Base-by-base conservation (phyloP, 2,113 vertebrate genomes). In the Oreotragus oreotragus region DNA sequence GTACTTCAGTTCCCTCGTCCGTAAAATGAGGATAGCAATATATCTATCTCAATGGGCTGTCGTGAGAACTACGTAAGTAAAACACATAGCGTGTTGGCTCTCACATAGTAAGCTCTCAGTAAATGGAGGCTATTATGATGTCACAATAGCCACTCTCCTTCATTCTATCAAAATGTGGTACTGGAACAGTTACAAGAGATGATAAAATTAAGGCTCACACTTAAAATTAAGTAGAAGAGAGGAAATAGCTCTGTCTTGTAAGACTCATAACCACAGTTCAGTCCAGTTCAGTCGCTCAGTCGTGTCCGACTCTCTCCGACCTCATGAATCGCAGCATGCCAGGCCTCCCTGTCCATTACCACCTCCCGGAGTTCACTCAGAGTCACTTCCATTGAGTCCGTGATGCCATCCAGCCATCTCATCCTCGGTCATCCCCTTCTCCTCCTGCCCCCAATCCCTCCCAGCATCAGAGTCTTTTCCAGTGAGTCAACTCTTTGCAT, bases 171-270 rank as follows among this genome's bases (percentile, higher is more conserved):
- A 97, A 91, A 77, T 53, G 13, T 80, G 39, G 47, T 84, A 47
- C 2, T 62, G 5, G 16, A 80, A 90, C 33, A 39, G 21, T 85
- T 85, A 77, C 4, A 88, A 95, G 47, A 92, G 45, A 64, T 80
- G 33, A 16, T 53, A 28, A 92, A 85, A 90, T 43, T 70, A 91
- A 84, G 36, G 21, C 43, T 14, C 33, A 5, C 13, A 58, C 70
- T 88, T 93, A 85, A 90, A 88, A 94, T 88, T 88, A 96, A 96
- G 47, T 53, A 49, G 6, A 93, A 21, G 6, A 89, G 28, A 96
- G 21, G 27, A 70, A 89, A 64, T 21, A 36, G 15, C 1, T 43
- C 60, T 80, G 1, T 62, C 23, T 86, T 88, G 7, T 9, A 70
- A 91, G 33, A 95, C 6, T 77, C 27, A n/a, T 64, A 90, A 87